A percentile compares a stretch with the other conserved stretches of the same genome.
Evolutionary conservation across 2,888 invertebrate genomes (phyloP).

Genomic region (Drosophila cognata): DNA sequence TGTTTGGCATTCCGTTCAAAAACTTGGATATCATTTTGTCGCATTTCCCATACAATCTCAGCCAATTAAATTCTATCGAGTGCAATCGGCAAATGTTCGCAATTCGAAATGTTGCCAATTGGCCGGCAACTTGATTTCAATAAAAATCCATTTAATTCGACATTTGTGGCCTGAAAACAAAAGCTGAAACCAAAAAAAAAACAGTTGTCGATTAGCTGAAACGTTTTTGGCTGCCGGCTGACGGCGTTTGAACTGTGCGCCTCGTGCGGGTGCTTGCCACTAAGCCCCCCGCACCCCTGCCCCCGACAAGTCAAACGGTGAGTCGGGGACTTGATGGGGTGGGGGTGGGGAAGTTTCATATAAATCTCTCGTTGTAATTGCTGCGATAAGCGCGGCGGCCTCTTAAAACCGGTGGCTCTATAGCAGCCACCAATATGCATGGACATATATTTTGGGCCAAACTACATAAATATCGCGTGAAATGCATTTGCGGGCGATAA

Average conservation of each 20-base stretch:
- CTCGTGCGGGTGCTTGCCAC: conserved; percentile 65
- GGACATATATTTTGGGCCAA: conserved; percentile 58
- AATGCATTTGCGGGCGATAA: conserved; percentile 78
- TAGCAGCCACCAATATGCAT: conserved; percentile 40
- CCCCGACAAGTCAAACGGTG: not conserved
- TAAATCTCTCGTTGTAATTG: conserved; percentile 79
- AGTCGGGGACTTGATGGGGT: not conserved
- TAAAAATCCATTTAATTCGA: conserved; percentile 82
- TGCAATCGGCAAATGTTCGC: conserved; percentile 37
- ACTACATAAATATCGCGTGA: conserved; percentile 80
- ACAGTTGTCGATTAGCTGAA: conserved; percentile 79
- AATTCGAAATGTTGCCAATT: conserved; percentile 50
- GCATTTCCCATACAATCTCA: conserved; percentile 40
- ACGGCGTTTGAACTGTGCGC: conserved; percentile 74
- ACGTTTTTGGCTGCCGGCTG: conserved; percentile 70
- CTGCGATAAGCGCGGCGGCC: conserved; percentile 69
- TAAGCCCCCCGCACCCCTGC: not conserved
- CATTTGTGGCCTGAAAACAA: conserved; percentile 75
- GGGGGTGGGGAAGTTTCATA: conserved; percentile 41
- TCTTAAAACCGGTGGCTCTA: conserved; percentile 76
- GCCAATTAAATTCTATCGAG: conserved; percentile 65
- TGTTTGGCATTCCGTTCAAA: not conserved
- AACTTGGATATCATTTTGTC: conserved; percentile 7
- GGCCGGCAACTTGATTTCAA: conserved; percentile 72
- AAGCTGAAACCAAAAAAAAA: conserved; percentile 23